Percentiles rank a stretch among this genome's conserved stretches.
phyloP scores from a whole-genome alignment of 2,797 vertebrate genomes.

The Eulemur albifrons region DNA sequence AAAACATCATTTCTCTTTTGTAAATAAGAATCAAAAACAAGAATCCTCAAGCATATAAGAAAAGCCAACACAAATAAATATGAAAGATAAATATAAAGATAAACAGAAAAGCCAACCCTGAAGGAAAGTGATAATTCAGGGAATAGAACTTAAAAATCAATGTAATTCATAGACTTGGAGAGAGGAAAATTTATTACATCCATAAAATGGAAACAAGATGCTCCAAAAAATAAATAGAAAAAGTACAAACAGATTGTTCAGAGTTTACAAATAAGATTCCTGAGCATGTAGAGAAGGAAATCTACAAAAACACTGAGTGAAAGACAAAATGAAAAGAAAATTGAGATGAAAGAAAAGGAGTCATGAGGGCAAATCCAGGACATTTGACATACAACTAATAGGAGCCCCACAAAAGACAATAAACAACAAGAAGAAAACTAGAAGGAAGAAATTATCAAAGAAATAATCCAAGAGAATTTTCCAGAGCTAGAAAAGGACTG shows the following conservation, averaged over 20 bases:
- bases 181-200: slow-evolving; percentile 34
- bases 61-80: neutral
- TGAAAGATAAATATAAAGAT: neutral
- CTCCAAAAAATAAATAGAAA: slow-evolving; percentile 20
- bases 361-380: neutral
- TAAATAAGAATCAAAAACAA: slow-evolving; percentile 1
- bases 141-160: neutral
- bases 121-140: neutral
- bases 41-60: neutral
- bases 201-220: slow-evolving; percentile 51
- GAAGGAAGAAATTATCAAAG: neutral
- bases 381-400: neutral
- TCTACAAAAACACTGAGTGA: neutral
- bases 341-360: neutral
- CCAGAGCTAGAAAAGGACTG: neutral
- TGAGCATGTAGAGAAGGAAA: neutral
- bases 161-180: slow-evolving; percentile 25
- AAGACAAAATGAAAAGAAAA: neutral
- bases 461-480: neutral
- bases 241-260: neutral
- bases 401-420: neutral
- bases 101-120: neutral
- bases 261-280: slow-evolving; percentile 8
- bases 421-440: neutral
- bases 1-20: neutral